Evolutionary conservation across 2,888 invertebrate species (phyloP).

Genomic region (Temnothorax unifasciatus): DNA sequence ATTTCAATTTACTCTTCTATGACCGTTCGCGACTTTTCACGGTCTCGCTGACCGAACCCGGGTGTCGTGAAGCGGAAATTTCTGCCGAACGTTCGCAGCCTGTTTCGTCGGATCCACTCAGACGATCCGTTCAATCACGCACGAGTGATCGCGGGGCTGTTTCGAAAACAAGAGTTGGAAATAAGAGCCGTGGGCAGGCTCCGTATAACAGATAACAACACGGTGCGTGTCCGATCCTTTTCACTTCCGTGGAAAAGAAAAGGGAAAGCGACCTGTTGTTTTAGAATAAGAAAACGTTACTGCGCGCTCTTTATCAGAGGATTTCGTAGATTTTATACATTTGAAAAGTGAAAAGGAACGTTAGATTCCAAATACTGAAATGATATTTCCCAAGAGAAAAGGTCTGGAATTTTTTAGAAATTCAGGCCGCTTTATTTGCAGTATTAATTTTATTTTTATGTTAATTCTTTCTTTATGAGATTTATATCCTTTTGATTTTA

Average conservation of each 20-base stretch:
- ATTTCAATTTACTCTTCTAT: constrained; percentile 1
- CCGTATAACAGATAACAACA: constrained; percentile 72
- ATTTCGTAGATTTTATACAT: constrained; percentile 17
- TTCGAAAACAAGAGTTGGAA: constrained; percentile 78
- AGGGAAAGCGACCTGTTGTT: constrained; percentile 80
- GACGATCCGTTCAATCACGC: constrained; percentile 66
- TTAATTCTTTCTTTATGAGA: not conserved
- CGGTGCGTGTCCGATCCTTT: constrained; percentile 73
- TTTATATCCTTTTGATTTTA: not conserved
- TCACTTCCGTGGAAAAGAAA: constrained; percentile 83
- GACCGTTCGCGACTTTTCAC: not conserved
- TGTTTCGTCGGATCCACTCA: constrained; percentile 60
- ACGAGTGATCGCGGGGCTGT: constrained; percentile 72
- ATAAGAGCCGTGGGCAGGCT: constrained; percentile 63
- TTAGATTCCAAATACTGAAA: not conserved
- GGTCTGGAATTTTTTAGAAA: not conserved
- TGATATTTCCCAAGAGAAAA: not conserved
- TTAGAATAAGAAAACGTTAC: constrained; percentile 67
- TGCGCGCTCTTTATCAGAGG: constrained; percentile 30
- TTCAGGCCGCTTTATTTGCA: not conserved
- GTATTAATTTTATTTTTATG: not conserved
- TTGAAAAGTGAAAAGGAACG: not conserved
- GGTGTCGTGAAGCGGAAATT: constrained; percentile 12
- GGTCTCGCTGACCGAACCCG: not conserved
- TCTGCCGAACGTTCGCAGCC: constrained; percentile 50